Percentiles rank a stretch among this genome's conserved stretches.
These are phyloP conservation scores for Halesus radiatus DNA, from an alignment of 1,140 invertebrate genomes.

Conservation along the genomic window DNA sequence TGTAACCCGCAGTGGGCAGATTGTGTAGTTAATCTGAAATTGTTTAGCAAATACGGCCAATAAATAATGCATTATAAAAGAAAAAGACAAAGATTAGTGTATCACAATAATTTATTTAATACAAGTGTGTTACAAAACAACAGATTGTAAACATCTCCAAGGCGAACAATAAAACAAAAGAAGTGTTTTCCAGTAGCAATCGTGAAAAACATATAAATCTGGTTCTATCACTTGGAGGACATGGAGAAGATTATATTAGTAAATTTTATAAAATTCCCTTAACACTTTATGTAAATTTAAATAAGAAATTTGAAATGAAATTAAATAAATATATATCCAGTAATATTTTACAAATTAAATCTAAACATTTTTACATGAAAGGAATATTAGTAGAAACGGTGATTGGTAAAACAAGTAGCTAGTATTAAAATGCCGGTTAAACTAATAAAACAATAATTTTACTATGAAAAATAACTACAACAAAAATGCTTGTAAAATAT, in stretches of 20 bases:
- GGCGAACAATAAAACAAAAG: conserved; percentile 46
- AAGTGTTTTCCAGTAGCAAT: neutral
- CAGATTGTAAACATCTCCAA: conserved; percentile 48
- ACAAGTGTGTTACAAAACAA: conserved; percentile 54
- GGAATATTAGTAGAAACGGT: conserved; percentile 25
- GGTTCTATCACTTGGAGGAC: conserved; percentile 2
- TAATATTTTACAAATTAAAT: conserved; percentile 50
- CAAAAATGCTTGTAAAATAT: too few relatives aligned
- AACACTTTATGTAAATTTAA: conserved; percentile 12
- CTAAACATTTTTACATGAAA: conserved; percentile 24
- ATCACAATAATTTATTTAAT: conserved; percentile 58
- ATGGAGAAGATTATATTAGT: conserved; percentile 30
- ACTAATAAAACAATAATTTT: neutral
- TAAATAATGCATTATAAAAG: neutral
- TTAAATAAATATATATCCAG: conserved; percentile 48
- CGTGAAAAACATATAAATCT: neutral
- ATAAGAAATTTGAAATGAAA: conserved; percentile 37
- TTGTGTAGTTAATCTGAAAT: too few relatives aligned
- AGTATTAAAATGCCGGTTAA: conserved; percentile 14
- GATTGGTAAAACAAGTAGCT: conserved; percentile 22
- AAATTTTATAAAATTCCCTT: conserved; percentile 10
- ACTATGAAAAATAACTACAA: too few relatives aligned
- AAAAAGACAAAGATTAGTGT: conserved; percentile 42
- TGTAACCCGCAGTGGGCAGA: too few relatives aligned
- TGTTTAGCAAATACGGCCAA: too few relatives aligned